phyloP scores from a whole-genome alignment of 1,140 invertebrate species.

The Drosophila baimaii region DNA sequence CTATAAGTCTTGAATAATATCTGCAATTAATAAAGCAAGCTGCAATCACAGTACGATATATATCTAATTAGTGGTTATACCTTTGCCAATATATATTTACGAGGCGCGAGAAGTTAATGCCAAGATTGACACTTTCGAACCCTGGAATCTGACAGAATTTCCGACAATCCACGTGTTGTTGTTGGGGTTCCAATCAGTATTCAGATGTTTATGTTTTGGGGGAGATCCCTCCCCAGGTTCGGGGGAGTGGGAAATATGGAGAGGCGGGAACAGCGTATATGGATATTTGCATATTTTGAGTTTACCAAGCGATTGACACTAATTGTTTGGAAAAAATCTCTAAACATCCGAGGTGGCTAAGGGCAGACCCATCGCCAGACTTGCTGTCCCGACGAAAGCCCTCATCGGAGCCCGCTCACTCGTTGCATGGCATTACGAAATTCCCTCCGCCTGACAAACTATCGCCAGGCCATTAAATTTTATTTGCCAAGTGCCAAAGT shows the following conservation, averaged over 20 bases:
- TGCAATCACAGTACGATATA: slow-evolving; percentile 10
- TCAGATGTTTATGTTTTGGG: slow-evolving; percentile 26
- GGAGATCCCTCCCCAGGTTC: slow-evolving; percentile 11
- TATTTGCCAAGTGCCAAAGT: slow-evolving; percentile 40
- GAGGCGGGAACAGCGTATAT: slow-evolving; percentile 43
- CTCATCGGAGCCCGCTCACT: slow-evolving; percentile 37
- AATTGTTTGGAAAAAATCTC: slow-evolving; percentile 74
- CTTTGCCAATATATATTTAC: background rate
- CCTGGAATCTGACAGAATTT: slow-evolving; percentile 9
- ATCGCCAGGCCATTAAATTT: slow-evolving; percentile 46
- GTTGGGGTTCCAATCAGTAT: slow-evolving; percentile 8
- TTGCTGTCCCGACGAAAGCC: slow-evolving; percentile 42
- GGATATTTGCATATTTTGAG: slow-evolving; percentile 75
- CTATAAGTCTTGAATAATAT: background rate
- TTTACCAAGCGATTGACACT: slow-evolving; percentile 79
- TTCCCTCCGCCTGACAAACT: slow-evolving; percentile 37
- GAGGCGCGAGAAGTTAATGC: background rate
- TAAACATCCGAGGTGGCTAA: slow-evolving; percentile 58
- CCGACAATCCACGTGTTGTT: slow-evolving; percentile 9
- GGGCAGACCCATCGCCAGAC: slow-evolving; percentile 36
- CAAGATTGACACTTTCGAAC: slow-evolving; percentile 8
- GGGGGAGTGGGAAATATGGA: slow-evolving; percentile 1
- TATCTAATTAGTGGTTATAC: slow-evolving; percentile 6
- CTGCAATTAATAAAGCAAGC: background rate
- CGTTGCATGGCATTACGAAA: slow-evolving; percentile 66